Evolutionary conservation across 2,797 vertebrate species (phyloP).

Genomic region (Cheirogaleus major): DNA sequence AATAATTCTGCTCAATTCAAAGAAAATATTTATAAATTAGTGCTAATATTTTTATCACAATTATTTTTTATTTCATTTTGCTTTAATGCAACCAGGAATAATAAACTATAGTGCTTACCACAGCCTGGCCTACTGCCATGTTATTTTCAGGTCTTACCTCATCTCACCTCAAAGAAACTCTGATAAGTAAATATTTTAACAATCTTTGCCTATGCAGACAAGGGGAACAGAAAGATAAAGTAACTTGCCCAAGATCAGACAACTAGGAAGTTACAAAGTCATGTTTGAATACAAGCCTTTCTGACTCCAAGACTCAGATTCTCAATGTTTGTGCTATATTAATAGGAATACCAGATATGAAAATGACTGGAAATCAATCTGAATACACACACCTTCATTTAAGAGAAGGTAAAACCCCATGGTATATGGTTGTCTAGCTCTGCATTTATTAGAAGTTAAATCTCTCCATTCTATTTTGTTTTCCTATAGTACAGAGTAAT

Average conservation of each 20-base stretch:
- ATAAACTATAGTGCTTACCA: background rate
- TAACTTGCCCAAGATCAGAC: background rate
- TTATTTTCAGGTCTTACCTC: background rate
- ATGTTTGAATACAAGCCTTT: background rate
- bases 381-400: background rate
- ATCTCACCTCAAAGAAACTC: background rate
- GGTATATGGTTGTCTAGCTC: background rate
- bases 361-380: background rate
- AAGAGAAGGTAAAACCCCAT: background rate
- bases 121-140: background rate
- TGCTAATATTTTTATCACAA: background rate
- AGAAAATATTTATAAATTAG: constrained; percentile 31
- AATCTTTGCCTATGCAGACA: background rate
- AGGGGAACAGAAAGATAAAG: background rate
- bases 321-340: background rate
- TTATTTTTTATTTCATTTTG: background rate
- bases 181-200: background rate
- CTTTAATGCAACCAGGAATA: background rate
- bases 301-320: background rate
- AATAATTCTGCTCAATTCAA: background rate
- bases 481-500: background rate
- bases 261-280: background rate
- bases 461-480: background rate
- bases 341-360: background rate
- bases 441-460: background rate